Base-by-base conservation (phyloP, 2,888 invertebrate genomes). In the Priocnemis perturbator region DNA sequence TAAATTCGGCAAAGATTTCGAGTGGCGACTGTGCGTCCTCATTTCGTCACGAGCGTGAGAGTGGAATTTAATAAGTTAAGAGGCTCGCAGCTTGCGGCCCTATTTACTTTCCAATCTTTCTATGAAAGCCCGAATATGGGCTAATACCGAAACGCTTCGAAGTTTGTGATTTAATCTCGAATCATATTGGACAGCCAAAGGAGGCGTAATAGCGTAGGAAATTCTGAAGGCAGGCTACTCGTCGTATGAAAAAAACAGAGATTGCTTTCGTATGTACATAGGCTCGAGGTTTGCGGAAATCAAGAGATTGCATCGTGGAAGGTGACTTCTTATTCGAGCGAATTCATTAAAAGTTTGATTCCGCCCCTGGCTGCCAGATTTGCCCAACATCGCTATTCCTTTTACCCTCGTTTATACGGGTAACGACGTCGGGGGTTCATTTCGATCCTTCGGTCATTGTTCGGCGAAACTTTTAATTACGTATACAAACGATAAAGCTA, bases 281-380 rank as follows among this genome's bases (percentile, higher is more conserved):
- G 53, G 55, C 53, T 11, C 23, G 11, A 11, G 21, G 19, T 37
- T 19, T 44, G 44, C 52, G 57, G 60, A 63, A 71, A 61, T 44
- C 60, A 44, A 67, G 50, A 65, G 64, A 69, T 72, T 58, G 64
- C 68, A 45, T 53, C 20, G 52, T 14, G 45, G 23, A n/a, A 65
- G 57, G 59, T 70, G 64, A 60, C 50, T 73, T 44, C 64, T 71
- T 67, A 70, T 57, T 48, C 59, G 50, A 60, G 67, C 58, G 69
- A 79, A 81, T 77, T 81, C 79, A 81, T 81, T 81, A 81, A 81
- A 81, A 81, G 73, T 81, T 81, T 70, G 60, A 78, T 74, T 68
- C 50, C 55, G 53, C 57, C 60, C 30, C 44, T 50, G 45, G 23
- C 53, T 11, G 48, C 55, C 57, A 61, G 63, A 71, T 69, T 47